These are phyloP conservation scores for Bergia puertoricense DNA, from an alignment of 92 coral and sea anemone species.

Conservation along the genomic window DNA sequence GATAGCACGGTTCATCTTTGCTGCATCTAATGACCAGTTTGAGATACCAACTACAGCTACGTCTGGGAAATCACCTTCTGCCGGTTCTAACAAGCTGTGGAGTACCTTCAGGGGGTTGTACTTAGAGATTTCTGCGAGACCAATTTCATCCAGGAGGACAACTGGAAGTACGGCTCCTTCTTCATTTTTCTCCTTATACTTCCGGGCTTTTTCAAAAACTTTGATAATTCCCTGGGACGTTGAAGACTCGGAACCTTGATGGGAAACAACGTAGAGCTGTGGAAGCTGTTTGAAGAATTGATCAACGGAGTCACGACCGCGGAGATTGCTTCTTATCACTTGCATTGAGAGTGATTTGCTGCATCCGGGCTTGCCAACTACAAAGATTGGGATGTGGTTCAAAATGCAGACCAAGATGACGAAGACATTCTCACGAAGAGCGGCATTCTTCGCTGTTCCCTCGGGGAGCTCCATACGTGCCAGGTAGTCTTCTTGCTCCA, in stretches of 20 bases:
- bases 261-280: slow-evolving; percentile 90
- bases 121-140: slow-evolving; percentile 94
- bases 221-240: slow-evolving; percentile 95
- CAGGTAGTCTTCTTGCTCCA: slow-evolving; percentile 93
- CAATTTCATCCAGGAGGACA: slow-evolving; percentile 96
- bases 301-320: slow-evolving; percentile 91
- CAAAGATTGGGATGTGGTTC: slow-evolving; percentile 93
- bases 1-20: slow-evolving; percentile 98
- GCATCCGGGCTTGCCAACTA: slow-evolving; percentile 98
- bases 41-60: slow-evolving; percentile 99
- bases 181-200: slow-evolving; percentile 75
- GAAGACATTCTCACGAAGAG: slow-evolving; percentile 96
- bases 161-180: slow-evolving; percentile 89
- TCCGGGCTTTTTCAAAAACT: slow-evolving; percentile 94
- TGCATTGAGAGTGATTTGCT: slow-evolving; percentile 98
- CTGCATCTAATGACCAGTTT: slow-evolving; percentile 98
- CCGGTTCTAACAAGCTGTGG: slow-evolving; percentile 92
- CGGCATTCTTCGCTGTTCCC: slow-evolving; percentile 95
- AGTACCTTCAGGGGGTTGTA: slow-evolving; percentile 96
- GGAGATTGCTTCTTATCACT: slow-evolving; percentile 86
- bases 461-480: slow-evolving; percentile 95
- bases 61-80: slow-evolving; percentile 81
- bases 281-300: slow-evolving; percentile 79
- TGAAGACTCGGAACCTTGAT: slow-evolving; percentile 98
- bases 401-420: slow-evolving; percentile 94